Evolutionary conservation across 2,797 vertebrate species (phyloP).

Genomic region (Adelosebastes latens): DNA sequence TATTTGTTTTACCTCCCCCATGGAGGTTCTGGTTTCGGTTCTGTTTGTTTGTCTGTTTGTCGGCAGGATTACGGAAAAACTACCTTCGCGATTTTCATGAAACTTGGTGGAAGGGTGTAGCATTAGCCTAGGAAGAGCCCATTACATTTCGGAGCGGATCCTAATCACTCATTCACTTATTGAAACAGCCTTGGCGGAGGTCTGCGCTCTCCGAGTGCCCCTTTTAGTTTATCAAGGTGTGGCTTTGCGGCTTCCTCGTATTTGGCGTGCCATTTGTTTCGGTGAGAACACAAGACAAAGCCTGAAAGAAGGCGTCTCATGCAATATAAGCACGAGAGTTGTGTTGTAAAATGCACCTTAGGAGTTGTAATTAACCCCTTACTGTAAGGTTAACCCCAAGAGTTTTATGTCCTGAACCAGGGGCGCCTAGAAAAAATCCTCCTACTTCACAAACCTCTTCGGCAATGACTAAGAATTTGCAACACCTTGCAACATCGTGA

Average conservation of each 20-base stretch:
- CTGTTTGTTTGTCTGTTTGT: background rate
- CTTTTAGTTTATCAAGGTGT: background rate
- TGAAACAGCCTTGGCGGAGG: background rate
- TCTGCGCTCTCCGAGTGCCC: background rate
- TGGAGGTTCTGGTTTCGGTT: background rate
- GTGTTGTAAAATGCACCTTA: background rate
- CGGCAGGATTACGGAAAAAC: background rate
- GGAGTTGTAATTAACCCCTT: background rate
- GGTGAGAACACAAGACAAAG: background rate
- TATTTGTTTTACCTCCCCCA: background rate
- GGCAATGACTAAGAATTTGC: background rate
- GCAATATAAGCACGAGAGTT: background rate
- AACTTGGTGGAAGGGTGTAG: background rate
- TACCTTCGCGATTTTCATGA: background rate
- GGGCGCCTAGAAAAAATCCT: background rate
- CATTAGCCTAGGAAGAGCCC: background rate
- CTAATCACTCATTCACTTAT: background rate
- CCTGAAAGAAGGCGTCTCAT: background rate
- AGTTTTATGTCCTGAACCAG: background rate
- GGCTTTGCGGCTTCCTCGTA: background rate
- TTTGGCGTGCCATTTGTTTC: background rate
- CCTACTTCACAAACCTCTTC: background rate
- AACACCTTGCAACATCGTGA: background rate
- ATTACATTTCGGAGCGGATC: background rate
- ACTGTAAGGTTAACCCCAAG: background rate